A percentile compares a stretch with the other conserved stretches of the same genome.
phyloP scores from a whole-genome alignment of 2,113 vertebrate species.

The Cynopterus brachyotis region DNA sequence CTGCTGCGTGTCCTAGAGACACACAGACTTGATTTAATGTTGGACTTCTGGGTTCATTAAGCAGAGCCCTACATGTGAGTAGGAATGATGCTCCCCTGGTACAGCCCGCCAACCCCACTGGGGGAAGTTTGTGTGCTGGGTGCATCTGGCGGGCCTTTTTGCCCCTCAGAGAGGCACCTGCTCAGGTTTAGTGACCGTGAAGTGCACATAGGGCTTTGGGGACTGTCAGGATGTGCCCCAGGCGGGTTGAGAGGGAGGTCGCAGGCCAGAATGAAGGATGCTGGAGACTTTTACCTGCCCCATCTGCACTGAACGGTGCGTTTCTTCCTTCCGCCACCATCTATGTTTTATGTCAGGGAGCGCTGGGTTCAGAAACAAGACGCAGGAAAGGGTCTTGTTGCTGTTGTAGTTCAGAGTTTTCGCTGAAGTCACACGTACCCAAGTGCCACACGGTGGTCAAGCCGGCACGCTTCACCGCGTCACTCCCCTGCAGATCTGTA shows the following conservation, averaged over 20 bases:
- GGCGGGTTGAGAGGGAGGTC: not conserved
- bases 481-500: constrained; percentile 49
- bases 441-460: not conserved
- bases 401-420: not conserved
- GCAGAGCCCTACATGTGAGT: not conserved
- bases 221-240: not conserved
- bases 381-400: not conserved
- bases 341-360: not conserved
- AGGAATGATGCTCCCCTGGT: not conserved
- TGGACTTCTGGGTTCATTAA: not conserved
- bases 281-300: not conserved
- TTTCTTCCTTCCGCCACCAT: not conserved
- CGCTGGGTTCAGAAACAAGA: not conserved
- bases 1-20: not conserved
- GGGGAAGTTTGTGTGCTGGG: not conserved
- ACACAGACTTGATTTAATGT: not conserved
- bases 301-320: not conserved
- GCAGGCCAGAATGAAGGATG: not conserved
- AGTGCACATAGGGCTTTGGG: not conserved
- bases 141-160: accelerated
- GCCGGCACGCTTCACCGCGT: constrained; percentile 56
- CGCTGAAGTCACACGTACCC: not conserved
- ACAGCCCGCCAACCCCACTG: accelerated
- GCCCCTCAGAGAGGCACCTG: not conserved
- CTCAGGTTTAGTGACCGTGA: not conserved